phyloP scores from a whole-genome alignment of 2,888 invertebrate genomes.

The Acrocyrtus sp. region DNA sequence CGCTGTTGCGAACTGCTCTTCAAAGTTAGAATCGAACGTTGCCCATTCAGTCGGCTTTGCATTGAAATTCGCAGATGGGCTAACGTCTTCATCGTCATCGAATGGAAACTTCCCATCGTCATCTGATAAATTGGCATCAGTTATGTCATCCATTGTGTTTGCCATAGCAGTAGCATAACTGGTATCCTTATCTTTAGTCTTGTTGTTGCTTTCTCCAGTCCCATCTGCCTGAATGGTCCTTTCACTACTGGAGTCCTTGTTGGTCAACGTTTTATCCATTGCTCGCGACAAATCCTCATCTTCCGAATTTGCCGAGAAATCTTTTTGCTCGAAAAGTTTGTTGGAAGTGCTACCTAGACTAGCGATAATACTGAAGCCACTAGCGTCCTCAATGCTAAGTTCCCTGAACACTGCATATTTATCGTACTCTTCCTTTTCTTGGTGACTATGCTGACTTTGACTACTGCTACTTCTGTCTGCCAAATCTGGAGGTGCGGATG shows the following conservation, averaged over 20 bases:
- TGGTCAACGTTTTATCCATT: conserved; percentile 53
- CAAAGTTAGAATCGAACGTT: conserved; percentile 63
- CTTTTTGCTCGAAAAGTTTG: too few species aligned
- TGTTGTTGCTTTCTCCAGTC: conserved; percentile 21
- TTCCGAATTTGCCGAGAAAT: conserved; percentile 65
- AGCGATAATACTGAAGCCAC: conserved; percentile 58
- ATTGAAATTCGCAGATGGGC: conserved; percentile 43
- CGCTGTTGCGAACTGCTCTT: conserved; percentile 57
- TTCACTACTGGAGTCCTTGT: conserved; percentile 60
- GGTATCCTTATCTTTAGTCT: conserved; percentile 24
- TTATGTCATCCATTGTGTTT: conserved; percentile 63
- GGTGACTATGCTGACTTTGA: background rate
- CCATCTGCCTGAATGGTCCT: conserved; percentile 62
- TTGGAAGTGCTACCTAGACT: conserved; percentile 59
- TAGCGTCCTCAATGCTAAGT: conserved; percentile 76
- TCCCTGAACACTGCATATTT: conserved; percentile 90
- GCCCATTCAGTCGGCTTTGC: conserved; percentile 60
- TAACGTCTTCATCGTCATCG: conserved; percentile 59
- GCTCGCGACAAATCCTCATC: conserved; percentile 55
- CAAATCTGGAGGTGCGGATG: conserved; percentile 68
- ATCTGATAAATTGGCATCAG: conserved; percentile 62
- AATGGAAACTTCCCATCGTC: conserved; percentile 58
- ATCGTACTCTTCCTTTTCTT: conserved; percentile 69
- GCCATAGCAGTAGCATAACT: conserved; percentile 39
- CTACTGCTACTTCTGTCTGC: background rate